Evolutionary conservation across 2,113 vertebrate species (phyloP).

Genomic region (Ammodytes dubius): DNA sequence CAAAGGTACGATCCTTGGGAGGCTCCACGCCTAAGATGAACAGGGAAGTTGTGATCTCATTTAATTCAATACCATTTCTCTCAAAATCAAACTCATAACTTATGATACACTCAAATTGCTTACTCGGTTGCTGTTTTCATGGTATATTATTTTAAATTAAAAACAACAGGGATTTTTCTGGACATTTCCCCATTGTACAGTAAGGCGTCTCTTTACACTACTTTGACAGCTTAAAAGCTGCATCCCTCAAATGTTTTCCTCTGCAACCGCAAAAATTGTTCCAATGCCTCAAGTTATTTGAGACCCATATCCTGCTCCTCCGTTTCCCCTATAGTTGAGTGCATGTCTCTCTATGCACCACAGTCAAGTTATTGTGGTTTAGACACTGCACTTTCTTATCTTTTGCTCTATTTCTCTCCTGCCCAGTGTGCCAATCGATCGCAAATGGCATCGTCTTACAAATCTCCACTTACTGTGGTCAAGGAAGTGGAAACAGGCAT

Average conservation of each 20-base stretch:
- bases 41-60: neutral
- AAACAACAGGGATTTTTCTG: neutral
- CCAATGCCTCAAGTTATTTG: constrained; percentile 36
- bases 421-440: constrained; percentile 59
- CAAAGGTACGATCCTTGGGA: constrained; percentile 96
- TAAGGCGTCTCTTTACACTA: constrained; percentile 1
- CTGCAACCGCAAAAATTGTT: constrained; percentile 24
- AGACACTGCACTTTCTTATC: constrained; percentile 58
- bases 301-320: constrained; percentile 39
- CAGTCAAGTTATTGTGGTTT: constrained; percentile 59
- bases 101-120: neutral
- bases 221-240: neutral
- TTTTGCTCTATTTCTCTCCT: constrained; percentile 56
- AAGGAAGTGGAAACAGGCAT: constrained; percentile 63
- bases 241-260: constrained; percentile 9
- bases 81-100: constrained; percentile 1
- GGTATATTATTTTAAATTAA: neutral
- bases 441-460: constrained; percentile 65
- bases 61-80: neutral
- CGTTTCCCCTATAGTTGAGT: constrained; percentile 29
- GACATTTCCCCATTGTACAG: neutral
- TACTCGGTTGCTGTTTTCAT: neutral
- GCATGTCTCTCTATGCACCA: constrained; percentile 30
- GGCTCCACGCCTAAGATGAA: constrained; percentile 90
- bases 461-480: constrained; percentile 62